Conservation (phyloP, 2,888 invertebrate genomes). For the Nomada fabriciana region DNA sequence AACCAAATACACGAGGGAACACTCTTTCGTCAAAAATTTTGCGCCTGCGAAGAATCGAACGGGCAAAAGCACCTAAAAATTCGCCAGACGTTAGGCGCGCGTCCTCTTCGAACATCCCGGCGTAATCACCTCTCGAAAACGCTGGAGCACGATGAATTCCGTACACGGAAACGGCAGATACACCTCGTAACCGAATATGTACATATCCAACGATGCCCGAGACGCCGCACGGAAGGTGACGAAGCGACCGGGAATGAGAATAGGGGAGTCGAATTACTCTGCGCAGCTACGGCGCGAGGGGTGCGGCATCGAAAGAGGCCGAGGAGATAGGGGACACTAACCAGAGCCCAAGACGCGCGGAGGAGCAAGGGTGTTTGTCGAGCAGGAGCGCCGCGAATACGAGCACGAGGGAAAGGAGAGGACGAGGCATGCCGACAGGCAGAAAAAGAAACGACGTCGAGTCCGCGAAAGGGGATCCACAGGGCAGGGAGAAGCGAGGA, state of each 20-base stretch:
- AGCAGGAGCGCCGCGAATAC: background rate
- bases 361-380: no score
- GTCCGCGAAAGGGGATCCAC: no score
- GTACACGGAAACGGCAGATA: conserved; percentile 9
- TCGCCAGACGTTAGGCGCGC: no score
- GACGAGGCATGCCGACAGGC: background rate
- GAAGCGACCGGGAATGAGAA: conserved; percentile 48
- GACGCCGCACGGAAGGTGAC: conserved; percentile 25
- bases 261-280: conserved; percentile 42
- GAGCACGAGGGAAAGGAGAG: background rate
- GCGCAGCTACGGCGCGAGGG: background rate
- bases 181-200: conserved; percentile 27
- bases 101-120: no score
- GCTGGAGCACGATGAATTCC: background rate
- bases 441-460: no score
- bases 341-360: no score
- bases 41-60: no score
- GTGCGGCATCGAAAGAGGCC: background rate
- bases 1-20: no score
- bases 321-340: background rate
- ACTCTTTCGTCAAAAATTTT: no score
- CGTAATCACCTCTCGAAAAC: background rate
- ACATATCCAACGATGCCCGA: conserved; percentile 24
- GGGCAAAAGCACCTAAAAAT: no score
- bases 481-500: background rate